Conservation (phyloP, 1,140 invertebrate species). For the Leptopilina boulardi region DNA sequence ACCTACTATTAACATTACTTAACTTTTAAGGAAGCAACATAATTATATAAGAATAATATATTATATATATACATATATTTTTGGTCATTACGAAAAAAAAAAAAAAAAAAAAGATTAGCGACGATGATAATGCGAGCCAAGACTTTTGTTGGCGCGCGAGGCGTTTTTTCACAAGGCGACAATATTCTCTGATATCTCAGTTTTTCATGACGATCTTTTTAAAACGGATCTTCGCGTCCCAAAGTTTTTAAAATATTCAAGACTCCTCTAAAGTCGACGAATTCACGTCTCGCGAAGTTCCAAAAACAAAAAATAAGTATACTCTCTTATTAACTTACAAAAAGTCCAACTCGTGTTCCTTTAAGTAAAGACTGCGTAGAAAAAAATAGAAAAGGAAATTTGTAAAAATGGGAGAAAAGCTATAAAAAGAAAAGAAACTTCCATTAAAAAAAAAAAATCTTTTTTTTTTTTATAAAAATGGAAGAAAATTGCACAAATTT, state of each 20-base stretch:
- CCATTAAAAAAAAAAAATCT: no score
- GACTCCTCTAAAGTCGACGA: constrained; percentile 29
- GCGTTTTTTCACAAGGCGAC: constrained; percentile 74
- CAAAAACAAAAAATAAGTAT: background rate
- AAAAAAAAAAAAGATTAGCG: constrained; percentile 60
- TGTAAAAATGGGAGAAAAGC: background rate
- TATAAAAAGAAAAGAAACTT: no score
- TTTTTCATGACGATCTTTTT: constrained; percentile 61
- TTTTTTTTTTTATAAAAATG: no score
- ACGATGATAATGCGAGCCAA: constrained; percentile 65
- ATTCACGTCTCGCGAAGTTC: constrained; percentile 3
- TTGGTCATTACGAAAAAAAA: constrained; percentile 72
- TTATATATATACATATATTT: constrained; percentile 75
- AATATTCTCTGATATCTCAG: constrained; percentile 74
- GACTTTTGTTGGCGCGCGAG: constrained; percentile 69
- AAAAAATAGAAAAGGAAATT: constrained; percentile 16
- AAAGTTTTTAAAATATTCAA: constrained; percentile 31
- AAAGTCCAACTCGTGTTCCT: constrained; percentile 21
- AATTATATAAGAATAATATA: constrained; percentile 73
- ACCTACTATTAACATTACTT: constrained; percentile 75
- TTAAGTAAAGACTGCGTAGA: background rate
- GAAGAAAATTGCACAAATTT: background rate
- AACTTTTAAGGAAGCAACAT: constrained; percentile 73
- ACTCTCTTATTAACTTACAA: background rate
- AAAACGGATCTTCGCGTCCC: constrained; percentile 37